Percentiles rank a stretch among this genome's conserved stretches.
Evolutionary conservation across 2,888 invertebrate genomes (phyloP).

Genomic region (Ophion obscuratus): DNA sequence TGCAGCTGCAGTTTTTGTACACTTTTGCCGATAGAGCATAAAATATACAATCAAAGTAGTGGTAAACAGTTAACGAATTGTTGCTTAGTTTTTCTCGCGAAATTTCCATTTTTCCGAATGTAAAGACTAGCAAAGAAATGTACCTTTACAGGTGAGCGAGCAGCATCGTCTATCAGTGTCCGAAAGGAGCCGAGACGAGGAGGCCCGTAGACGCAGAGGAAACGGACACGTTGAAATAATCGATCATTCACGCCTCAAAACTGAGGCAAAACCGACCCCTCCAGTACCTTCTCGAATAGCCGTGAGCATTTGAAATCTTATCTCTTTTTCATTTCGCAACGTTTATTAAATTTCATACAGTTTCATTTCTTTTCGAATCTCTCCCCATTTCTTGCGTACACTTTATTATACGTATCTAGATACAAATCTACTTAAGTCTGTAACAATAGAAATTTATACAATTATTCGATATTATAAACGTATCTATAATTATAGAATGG

Average conservation of each 20-base stretch:
- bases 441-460: neutral
- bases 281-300: neutral
- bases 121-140: neutral
- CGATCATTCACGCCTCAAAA: constrained; percentile 60
- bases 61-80: too few relatives aligned
- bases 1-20: too few relatives aligned
- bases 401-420: neutral
- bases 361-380: constrained; percentile 47
- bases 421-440: neutral
- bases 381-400: neutral
- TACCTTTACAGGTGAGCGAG: constrained; percentile 66
- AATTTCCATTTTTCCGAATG: neutral
- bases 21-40: too few relatives aligned
- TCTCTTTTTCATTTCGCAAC: neutral
- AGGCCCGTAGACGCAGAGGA: constrained; percentile 65
- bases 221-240: constrained; percentile 65
- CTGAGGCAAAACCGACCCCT: constrained; percentile 1
- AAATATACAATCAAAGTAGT: too few relatives aligned
- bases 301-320: constrained; percentile 26
- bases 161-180: constrained; percentile 71
- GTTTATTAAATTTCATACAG: neutral
- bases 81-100: neutral
- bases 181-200: constrained; percentile 69
- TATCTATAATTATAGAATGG: too few relatives aligned
- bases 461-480: too few relatives aligned